Conservation (phyloP, 2,113 vertebrate species). For the Saccopteryx bilineata region DNA sequence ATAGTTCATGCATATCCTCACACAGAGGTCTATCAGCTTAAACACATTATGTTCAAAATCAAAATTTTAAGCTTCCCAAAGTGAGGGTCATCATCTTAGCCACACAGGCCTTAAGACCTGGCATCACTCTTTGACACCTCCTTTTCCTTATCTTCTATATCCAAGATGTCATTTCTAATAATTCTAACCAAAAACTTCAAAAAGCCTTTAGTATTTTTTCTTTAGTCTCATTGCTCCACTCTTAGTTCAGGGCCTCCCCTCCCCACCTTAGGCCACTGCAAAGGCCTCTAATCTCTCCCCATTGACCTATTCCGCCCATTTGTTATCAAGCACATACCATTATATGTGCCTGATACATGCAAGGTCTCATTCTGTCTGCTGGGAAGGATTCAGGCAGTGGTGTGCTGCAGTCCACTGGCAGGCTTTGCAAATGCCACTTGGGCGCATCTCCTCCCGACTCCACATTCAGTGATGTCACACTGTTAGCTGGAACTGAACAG, state of each 20-base stretch:
- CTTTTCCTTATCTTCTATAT: neutral
- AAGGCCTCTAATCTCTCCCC: neutral
- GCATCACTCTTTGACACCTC: neutral
- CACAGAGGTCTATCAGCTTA: neutral
- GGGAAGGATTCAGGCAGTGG: neutral
- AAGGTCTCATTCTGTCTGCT: neutral
- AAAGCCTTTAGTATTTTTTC: neutral
- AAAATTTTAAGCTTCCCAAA: constrained; percentile 2
- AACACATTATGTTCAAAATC: constrained; percentile 17
- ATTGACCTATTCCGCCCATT: neutral
- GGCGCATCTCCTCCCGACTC: neutral
- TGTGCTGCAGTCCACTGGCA: neutral
- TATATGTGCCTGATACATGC: neutral
- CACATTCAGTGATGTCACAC: neutral
- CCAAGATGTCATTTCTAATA: neutral
- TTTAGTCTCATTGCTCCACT: neutral
- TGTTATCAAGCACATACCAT: neutral
- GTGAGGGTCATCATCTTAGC: neutral
- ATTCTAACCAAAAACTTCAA: neutral
- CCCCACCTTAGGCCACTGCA: neutral
- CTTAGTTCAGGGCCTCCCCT: neutral
- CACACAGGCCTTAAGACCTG: neutral
- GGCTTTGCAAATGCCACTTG: neutral
- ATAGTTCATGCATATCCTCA: neutral
- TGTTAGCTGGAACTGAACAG: neutral